Evolutionary conservation across 2,113 vertebrate genomes (phyloP).

Genomic region (Phodopus roborovskii): DNA sequence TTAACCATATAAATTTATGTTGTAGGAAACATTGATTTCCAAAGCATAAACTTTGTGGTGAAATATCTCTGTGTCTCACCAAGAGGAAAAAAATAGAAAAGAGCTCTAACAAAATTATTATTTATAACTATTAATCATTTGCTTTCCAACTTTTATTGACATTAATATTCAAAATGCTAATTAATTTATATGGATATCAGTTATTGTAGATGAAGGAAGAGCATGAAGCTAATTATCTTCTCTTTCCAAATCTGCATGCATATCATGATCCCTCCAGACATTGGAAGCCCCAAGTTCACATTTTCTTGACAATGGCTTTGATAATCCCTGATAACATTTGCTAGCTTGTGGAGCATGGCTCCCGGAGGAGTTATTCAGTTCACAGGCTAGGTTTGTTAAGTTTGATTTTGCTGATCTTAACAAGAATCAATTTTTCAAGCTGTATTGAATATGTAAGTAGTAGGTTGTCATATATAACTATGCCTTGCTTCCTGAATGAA

Average conservation of each 20-base stretch:
- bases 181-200: constrained; percentile 46
- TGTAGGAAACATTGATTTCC: neutral
- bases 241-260: constrained; percentile 83
- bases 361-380: constrained; percentile 81
- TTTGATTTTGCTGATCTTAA: constrained; percentile 85
- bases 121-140: constrained; percentile 25
- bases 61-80: neutral
- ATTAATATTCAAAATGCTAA: constrained; percentile 45
- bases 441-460: constrained; percentile 73
- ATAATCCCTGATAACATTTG: constrained; percentile 86
- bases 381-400: constrained; percentile 83
- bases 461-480: constrained; percentile 40
- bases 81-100: neutral
- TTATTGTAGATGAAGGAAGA: constrained; percentile 25
- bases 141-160: neutral
- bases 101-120: neutral
- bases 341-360: constrained; percentile 66
- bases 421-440: constrained; percentile 84
- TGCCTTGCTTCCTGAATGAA: constrained; percentile 16
- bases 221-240: constrained; percentile 68
- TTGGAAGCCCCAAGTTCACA: constrained; percentile 83
- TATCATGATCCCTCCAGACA: constrained; percentile 76
- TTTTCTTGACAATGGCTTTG: constrained; percentile 89
- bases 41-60: neutral
- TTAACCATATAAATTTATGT: too few relatives aligned